Evolutionary conservation across 1,140 invertebrate species (phyloP).

Genomic region (Lucilia cuprina): DNA sequence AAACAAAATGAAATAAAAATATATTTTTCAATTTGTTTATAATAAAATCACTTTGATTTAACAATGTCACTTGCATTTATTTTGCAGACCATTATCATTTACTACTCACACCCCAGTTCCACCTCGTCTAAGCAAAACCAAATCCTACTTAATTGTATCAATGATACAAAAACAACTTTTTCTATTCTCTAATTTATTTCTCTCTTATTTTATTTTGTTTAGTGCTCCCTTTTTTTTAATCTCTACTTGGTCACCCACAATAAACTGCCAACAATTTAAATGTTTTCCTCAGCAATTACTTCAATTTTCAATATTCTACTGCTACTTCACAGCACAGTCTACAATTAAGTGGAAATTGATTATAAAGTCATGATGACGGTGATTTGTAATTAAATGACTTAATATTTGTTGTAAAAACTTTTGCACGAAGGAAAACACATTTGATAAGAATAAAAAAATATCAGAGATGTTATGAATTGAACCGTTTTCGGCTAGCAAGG

Average conservation of each 20-base stretch:
- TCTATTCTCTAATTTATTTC: not conserved
- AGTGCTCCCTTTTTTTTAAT: not conserved
- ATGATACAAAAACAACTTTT: not conserved
- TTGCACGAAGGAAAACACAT: not conserved
- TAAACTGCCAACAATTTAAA: not conserved
- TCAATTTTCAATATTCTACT: not conserved
- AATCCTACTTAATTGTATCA: not conserved
- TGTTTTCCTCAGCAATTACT: not conserved
- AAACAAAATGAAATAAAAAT: too few species aligned
- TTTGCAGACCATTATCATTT: not conserved
- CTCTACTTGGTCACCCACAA: not conserved
- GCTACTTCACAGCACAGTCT: not conserved
- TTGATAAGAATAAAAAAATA: too few species aligned
- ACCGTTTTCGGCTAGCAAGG: too few species aligned
- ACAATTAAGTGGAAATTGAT: conserved; percentile 25
- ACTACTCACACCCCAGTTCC: too few species aligned
- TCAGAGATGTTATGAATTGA: too few species aligned
- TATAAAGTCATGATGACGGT: conserved; percentile 13
- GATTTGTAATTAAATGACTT: conserved; percentile 20
- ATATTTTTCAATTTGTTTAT: too few species aligned
- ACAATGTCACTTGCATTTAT: not conserved
- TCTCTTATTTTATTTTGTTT: too few species aligned
- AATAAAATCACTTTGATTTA: too few species aligned
- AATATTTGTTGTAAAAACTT: not conserved
- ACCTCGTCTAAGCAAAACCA: not conserved